Base-by-base conservation (phyloP, 2,113 vertebrate species). In the Collichthys lucidus region DNA sequence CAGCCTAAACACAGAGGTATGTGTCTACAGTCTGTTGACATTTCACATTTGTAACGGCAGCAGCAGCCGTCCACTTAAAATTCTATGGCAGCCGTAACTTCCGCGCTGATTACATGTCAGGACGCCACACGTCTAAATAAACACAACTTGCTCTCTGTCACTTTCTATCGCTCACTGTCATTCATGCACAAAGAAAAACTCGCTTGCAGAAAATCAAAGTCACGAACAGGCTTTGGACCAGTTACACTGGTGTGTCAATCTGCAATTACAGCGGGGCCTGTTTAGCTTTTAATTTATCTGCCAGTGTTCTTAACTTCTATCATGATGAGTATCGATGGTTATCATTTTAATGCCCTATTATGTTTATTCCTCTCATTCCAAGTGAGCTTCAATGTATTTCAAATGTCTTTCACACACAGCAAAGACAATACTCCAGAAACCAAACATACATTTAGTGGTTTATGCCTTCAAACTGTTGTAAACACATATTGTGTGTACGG, bases 1-100 rank as follows among this genome's bases (percentile, higher is more conserved):
- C 24, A n/a, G 19, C 35, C 26, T 26, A 22, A 69, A 65, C 26
- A 69, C 20, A 42, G 52, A 76, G 12, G 57, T 20, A 35, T 11
- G 14, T 2, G 24, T 67, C 14, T 9, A 52, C 6, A 20, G 62
- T 76, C 57, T 55, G 4, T 72, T n/a, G 62, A 72, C 24, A 10
- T 4, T 84, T 71, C 80, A 81, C 69, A 76, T 66, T 84, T 50
- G 12, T 52, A 57, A 47, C 5, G 16, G 11, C n/a, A 69, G 10
- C 56, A 83, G 74, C 77, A 66, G 67, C 44, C 11, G 11, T 79
- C 46, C 35, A 35, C 70, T 65, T 47, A 26, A 52, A 62, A 19
- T 29, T 67, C 5, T 40, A 2, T 40, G 35, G 35, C 35, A 40
- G 35, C 35, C 35, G 35, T 40, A 2, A 40, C 35, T 40, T 40